These are phyloP conservation scores for Orthosia gothica DNA, from an alignment of 2,888 invertebrate genomes.

Conservation along the genomic window DNA sequence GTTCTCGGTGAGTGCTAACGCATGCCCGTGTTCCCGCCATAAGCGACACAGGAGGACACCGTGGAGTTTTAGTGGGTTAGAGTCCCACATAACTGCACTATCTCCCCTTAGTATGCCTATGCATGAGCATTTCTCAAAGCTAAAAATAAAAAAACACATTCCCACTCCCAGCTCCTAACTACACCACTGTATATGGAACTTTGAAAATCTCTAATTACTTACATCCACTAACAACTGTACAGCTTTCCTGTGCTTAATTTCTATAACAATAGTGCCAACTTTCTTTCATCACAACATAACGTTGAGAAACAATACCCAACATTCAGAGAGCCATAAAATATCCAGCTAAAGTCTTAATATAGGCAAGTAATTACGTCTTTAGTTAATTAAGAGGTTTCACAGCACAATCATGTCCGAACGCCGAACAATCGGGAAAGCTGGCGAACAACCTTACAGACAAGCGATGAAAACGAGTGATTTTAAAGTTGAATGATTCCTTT, in stretches of 20 bases:
- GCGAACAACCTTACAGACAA: slow-evolving; percentile 28
- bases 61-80: too few relatives aligned
- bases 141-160: too few relatives aligned
- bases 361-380: slow-evolving; percentile 74
- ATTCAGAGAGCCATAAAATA: slow-evolving; percentile 30
- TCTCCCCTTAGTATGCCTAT: too few relatives aligned
- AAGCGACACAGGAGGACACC: too few relatives aligned
- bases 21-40: too few relatives aligned
- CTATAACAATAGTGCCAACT: slow-evolving; percentile 7
- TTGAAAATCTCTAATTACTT: background rate
- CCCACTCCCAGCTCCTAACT: too few relatives aligned
- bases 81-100: too few relatives aligned
- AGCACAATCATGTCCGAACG: slow-evolving; percentile 3
- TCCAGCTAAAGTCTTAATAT: slow-evolving; percentile 24
- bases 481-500: slow-evolving; percentile 24
- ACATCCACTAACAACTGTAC: background rate
- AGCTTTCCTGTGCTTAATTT: background rate
- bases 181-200: background rate
- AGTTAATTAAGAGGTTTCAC: slow-evolving; percentile 80
- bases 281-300: background rate
- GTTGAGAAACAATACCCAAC: slow-evolving; percentile 5
- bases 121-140: too few relatives aligned
- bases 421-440: slow-evolving; percentile 58
- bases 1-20: too few relatives aligned
- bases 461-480: slow-evolving; percentile 54